Evolutionary conservation across 1,140 invertebrate species (phyloP), one percentile per base, ranked within the genome.

Genomic region (Sitophilus oryzae): DNA sequence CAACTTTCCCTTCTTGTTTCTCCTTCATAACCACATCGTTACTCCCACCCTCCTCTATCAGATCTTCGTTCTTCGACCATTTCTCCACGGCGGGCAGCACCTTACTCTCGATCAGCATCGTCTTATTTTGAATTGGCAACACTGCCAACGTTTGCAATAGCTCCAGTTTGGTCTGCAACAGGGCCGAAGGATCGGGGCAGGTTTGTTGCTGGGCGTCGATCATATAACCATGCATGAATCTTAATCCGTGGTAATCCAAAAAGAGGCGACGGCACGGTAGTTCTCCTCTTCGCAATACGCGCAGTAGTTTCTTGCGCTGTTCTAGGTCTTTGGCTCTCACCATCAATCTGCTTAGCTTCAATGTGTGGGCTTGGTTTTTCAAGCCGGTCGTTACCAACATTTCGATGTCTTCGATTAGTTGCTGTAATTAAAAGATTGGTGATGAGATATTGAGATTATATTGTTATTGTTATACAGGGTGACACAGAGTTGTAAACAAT

Each of bases 161-260:
- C 62, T 85, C 82, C 41, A 82, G 60, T 36, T 90, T 88, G 63
- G 73, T 88, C 60, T 86, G 81, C 11, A 96, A 70, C 60, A 94
- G 83, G 61, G 85, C 81, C 35, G 82, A 59, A 35, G 89, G 86
- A 37, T 68, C 58, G 16, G 16, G 45, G 30, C 47, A 62, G 5
- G 56, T 51, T 37, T 66, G 42, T 20, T 66, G 60, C 51, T 70
- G 66, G 1, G 67, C 68, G 45, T 72, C 69, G 11, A 83, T 81
- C 81, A 96, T 95, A 83, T 94, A 97, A 36, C 88, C 90, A 77
- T 92, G 92, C 35, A 98, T 77, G 19, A 97, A 73, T 8, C 88
- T 77, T 21, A 98, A 75, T 0, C 93, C 94, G 68, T 96, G 91
- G 74, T 97, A 97, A 75, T 96, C 94, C 11, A 97, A 75, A 72